Percentiles rank a stretch among this genome's conserved stretches.
These are phyloP conservation scores for Dioctria rufipes DNA, from an alignment of 2,888 invertebrate genomes.

Conservation along the genomic window DNA sequence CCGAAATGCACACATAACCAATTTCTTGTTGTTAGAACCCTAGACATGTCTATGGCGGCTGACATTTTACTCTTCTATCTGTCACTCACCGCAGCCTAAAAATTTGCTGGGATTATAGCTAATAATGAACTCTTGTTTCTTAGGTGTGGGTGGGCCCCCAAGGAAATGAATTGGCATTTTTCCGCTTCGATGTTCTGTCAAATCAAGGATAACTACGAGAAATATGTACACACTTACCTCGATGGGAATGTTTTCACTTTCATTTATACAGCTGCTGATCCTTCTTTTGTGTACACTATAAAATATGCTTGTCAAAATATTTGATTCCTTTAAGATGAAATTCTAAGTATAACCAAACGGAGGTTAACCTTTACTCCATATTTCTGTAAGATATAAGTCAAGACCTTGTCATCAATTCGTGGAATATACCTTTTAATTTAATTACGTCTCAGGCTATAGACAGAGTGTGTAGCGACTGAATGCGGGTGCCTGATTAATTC, in stretches of 20 bases:
- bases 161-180: slow-evolving; percentile 38
- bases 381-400: too few species aligned
- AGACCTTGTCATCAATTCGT: too few species aligned
- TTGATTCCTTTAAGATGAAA: neutral
- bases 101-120: slow-evolving; percentile 41
- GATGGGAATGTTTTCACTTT: slow-evolving; percentile 32
- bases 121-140: slow-evolving; percentile 45
- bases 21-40: slow-evolving; percentile 3
- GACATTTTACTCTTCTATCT: slow-evolving; percentile 27
- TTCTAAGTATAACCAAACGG: neutral
- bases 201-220: neutral
- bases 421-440: slow-evolving; percentile 11
- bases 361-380: too few species aligned
- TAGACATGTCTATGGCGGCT: slow-evolving; percentile 17
- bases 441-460: neutral
- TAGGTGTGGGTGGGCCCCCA: slow-evolving; percentile 32
- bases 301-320: slow-evolving; percentile 7
- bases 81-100: slow-evolving; percentile 21
- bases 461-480: neutral
- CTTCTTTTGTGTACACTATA: neutral
- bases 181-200: slow-evolving; percentile 1
- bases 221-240: too few species aligned
- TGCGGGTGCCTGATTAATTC: slow-evolving; percentile 22
- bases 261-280: neutral
- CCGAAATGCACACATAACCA: slow-evolving; percentile 1